Base-by-base conservation (phyloP, 2,113 vertebrate genomes). In the Tyto alba region DNA sequence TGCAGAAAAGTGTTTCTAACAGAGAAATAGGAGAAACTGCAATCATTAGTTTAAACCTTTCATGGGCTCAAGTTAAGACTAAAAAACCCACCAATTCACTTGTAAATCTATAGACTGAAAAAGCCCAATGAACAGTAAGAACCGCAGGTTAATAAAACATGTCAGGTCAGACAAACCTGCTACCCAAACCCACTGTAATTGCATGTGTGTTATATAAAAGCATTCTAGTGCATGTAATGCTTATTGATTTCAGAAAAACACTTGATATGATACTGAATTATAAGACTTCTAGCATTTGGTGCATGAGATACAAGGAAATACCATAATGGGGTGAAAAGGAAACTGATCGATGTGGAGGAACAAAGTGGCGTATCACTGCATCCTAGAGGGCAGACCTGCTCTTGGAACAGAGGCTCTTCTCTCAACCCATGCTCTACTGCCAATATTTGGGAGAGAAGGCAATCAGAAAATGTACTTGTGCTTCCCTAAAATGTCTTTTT, bases 181-280 rank as follows among this genome's bases (percentile, higher is more conserved):
- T 75, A 63, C 15, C 25, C 71, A 57, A 91, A 79, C 23, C 7
- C 48, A 40, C 69, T 43, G n/a, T 83, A 93, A 93, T 85, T 87
- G 52, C 21, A 29, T 48, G 11, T 53, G 32, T 71, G 36, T 52
- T 89, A 78, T 9, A 64, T 7, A 71, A 86, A 94, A 75, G 57
- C 52, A 75, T 82, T 75, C 79, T 40, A 45, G 80, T 38, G 77
- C 40, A 66, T 22, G 22, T 72, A 94, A 95, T 62, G 52, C 21
- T 48, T 86, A 96, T 73, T 82, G 89, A 97, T 94, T 89, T 72
- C 62, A 89, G 84, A 57, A 82, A 77, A 94, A 41, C 45, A 47
- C 30, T 87, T 68, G 69, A n/a, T 82, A 62, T 6, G 13, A 85
- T 43, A 72, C 36, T 75, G 77, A 92, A 55, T 75, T 89, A 88